Base-by-base conservation (phyloP, 2,797 vertebrate genomes). In the Epinephelus malabaricus region DNA sequence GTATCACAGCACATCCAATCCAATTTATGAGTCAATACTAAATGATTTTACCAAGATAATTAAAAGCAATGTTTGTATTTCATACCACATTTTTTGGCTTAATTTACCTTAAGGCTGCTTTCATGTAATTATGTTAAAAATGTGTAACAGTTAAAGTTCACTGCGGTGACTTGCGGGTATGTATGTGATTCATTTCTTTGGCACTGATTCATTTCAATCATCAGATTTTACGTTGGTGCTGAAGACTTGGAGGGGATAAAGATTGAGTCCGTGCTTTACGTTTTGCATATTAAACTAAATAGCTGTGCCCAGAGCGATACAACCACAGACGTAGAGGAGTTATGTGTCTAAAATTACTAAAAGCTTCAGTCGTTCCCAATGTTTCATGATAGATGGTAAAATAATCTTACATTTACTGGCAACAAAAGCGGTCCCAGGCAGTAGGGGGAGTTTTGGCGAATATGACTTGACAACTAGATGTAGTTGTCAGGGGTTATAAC, bases 211-310 rank as follows among this genome's bases (percentile, higher is more conserved):
- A 84, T 83, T 83, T 80, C 64, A 85, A 63, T 75, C 64, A 88
- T 88, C 59, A 84, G 66, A 79, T 85, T 89, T 73, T 75, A 84
- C 73, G 71, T 75, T 79, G 38, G 46, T 73, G 63, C 53, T 63
- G 61, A 86, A 79, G 62, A 87, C 59, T 80, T 58, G 15, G 45
- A 75, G 58, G 77, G 77, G 77, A 89, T 87, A 81, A 86, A 81
- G 81, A 86, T 34, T 47, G 70, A 81, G 69, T 76, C 61, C 38
- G 49, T 59, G 78, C 70, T 83, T 82, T 84, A 81, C 23, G 73
- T 46, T 64, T 53, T 68, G 78, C 82, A 89, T 86, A 85, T 82
- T 89, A 83, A 88, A 88, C 70, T 62, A 68, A 88, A 86, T 76
- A 76, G 74, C 66, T 82, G 59, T 68, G 86, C 81, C 73, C 67